Conservation (phyloP, 2,797 vertebrate genomes). For the Labeo calbasu region DNA sequence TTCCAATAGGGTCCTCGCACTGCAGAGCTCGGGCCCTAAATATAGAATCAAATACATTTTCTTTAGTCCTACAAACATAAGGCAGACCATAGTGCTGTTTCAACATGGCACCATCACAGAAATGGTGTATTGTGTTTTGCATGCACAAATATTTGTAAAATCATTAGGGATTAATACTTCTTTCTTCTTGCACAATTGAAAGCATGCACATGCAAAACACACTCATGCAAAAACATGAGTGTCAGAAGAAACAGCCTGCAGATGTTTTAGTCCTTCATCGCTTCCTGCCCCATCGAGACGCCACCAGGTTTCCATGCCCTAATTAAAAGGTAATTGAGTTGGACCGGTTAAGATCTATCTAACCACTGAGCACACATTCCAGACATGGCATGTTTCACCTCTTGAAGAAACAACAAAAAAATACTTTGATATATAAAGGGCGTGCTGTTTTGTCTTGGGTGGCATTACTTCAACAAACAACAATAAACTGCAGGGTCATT, state of each 20-base stretch:
- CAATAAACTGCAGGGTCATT: slow-evolving; percentile 4
- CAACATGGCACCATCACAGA: background rate
- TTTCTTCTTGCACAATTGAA: slow-evolving; percentile 22
- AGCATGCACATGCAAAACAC: slow-evolving; percentile 31
- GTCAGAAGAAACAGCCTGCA: slow-evolving; percentile 42
- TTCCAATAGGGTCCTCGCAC: too few relatives aligned
- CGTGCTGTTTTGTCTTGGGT: background rate
- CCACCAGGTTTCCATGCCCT: slow-evolving; percentile 47
- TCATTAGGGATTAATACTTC: slow-evolving; percentile 6
- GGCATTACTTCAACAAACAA: slow-evolving; percentile 14
- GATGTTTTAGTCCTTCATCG: slow-evolving; percentile 42
- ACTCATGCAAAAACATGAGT: slow-evolving; percentile 16
- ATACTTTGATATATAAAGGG: slow-evolving; percentile 30
- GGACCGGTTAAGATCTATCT: slow-evolving; percentile 46
- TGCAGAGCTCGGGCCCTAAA: background rate
- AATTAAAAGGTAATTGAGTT: slow-evolving; percentile 53
- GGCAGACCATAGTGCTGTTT: background rate
- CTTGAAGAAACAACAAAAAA: slow-evolving; percentile 32
- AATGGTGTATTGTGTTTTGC: background rate
- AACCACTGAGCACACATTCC: slow-evolving; percentile 39
- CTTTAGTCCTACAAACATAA: slow-evolving; percentile 21
- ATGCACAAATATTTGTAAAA: background rate
- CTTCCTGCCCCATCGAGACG: slow-evolving; percentile 45
- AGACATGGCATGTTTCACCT: slow-evolving; percentile 36
- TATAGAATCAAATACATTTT: slow-evolving; percentile 1